Evolutionary conservation across 2,888 invertebrate genomes (phyloP).

Genomic region (Plagiodera versicolora): DNA sequence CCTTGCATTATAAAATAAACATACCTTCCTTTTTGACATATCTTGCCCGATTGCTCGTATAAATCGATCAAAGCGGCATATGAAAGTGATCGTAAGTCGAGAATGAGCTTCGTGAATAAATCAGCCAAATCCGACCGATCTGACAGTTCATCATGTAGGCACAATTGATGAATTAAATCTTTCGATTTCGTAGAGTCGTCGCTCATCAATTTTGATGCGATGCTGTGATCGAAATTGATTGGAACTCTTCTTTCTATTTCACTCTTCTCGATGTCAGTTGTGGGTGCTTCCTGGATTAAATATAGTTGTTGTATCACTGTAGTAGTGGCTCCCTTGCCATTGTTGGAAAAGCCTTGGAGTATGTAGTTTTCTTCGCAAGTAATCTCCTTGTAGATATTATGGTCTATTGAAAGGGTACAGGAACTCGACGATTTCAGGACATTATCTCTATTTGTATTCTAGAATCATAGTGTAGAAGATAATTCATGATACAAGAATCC

Average conservation of each 20-base stretch:
- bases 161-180: slow-evolving; percentile 71
- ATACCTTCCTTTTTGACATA: slow-evolving; percentile 72
- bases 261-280: slow-evolving; percentile 57
- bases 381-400: slow-evolving; percentile 71
- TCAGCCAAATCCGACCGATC: slow-evolving; percentile 66
- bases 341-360: slow-evolving; percentile 76
- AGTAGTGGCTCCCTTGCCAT: slow-evolving; percentile 72
- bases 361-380: slow-evolving; percentile 73
- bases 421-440: slow-evolving; percentile 72
- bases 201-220: slow-evolving; percentile 66
- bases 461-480: slow-evolving; percentile 42
- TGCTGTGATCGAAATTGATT: slow-evolving; percentile 73
- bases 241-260: slow-evolving; percentile 62
- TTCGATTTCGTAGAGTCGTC: slow-evolving; percentile 72
- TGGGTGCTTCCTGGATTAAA: slow-evolving; percentile 60
- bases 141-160: slow-evolving; percentile 62
- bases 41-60: slow-evolving; percentile 62
- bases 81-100: slow-evolving; percentile 68
- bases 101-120: slow-evolving; percentile 66
- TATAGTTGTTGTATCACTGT: slow-evolving; percentile 63
- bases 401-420: slow-evolving; percentile 76
- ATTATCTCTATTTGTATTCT: slow-evolving; percentile 71
- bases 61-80: slow-evolving; percentile 70
- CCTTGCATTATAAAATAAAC: too few relatives aligned
- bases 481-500: too few relatives aligned